phyloP scores from a whole-genome alignment of 92 coral and sea anemone species.

The Epizoanthus stellaris region DNA sequence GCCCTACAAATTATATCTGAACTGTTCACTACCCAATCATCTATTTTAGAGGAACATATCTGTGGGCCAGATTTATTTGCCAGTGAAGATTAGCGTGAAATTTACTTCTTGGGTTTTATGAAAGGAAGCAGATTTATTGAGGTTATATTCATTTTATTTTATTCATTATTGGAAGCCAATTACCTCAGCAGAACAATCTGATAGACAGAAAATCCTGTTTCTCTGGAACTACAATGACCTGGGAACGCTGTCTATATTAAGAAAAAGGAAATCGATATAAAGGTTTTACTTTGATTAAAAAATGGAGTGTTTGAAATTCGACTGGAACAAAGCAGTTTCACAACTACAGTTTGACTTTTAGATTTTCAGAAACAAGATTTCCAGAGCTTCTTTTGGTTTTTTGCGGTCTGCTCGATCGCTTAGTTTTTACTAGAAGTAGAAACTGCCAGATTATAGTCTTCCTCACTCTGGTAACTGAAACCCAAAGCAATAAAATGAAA shows the following conservation, averaged over 20 bases:
- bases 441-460: too few relatives aligned
- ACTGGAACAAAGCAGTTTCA: too few relatives aligned
- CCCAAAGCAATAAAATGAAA: neutral
- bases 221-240: neutral
- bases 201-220: neutral
- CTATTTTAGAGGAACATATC: slow-evolving; percentile 17
- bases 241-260: neutral
- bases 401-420: too few relatives aligned
- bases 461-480: neutral
- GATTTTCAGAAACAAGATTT: too few relatives aligned
- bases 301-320: neutral
- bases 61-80: slow-evolving; percentile 25
- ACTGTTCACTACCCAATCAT: neutral
- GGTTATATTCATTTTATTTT: slow-evolving; percentile 1
- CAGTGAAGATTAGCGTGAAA: slow-evolving; percentile 19
- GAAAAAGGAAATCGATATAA: neutral
- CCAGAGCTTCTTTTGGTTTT: too few relatives aligned
- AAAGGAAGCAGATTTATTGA: slow-evolving; percentile 13
- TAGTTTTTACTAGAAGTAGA: too few relatives aligned
- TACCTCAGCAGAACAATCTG: slow-evolving; percentile 6
- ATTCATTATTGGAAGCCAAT: slow-evolving; percentile 19
- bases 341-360: too few relatives aligned
- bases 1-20: neutral
- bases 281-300: neutral
- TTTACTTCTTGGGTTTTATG: slow-evolving; percentile 21